A percentile compares a stretch with the other conserved stretches of the same genome.
These are phyloP conservation scores for Chaitophorus viminalis DNA, from an alignment of 2,888 invertebrate genomes.

Conservation along the genomic window DNA sequence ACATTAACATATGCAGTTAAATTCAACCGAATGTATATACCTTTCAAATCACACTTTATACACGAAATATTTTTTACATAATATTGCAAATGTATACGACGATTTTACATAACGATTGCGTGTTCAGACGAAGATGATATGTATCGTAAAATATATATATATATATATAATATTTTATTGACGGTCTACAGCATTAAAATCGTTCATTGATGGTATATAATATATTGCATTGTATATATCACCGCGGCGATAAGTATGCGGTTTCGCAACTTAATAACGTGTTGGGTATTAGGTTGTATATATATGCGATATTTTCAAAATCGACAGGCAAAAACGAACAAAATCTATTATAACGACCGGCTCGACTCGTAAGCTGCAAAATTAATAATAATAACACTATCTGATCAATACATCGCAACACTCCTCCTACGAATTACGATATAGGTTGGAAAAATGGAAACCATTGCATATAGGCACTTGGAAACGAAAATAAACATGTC, in stretches of 20 bases:
- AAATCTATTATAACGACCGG: neutral
- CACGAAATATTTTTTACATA: constrained; percentile 10
- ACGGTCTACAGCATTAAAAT: neutral
- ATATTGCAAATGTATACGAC: constrained; percentile 1
- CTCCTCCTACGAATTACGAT: neutral
- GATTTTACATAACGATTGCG: constrained; percentile 14
- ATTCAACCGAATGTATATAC: neutral
- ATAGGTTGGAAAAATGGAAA: neutral
- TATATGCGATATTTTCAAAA: neutral
- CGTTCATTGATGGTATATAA: neutral
- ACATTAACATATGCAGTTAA: neutral
- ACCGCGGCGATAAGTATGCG: neutral
- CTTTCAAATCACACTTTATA: constrained; percentile 18
- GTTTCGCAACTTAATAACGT: neutral
- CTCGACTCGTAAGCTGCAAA: neutral
- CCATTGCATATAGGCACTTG: no score
- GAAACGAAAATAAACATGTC: neutral
- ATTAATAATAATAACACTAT: neutral
- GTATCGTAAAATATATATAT: neutral
- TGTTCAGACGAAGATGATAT: neutral
- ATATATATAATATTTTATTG: neutral
- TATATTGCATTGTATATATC: no score
- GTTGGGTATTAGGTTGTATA: neutral
- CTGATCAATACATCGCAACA: neutral
- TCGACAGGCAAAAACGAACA: neutral